Percentiles rank a stretch among this genome's conserved stretches.
phyloP scores from a whole-genome alignment of 2,888 invertebrate species.

The Serripes groenlandicus region DNA sequence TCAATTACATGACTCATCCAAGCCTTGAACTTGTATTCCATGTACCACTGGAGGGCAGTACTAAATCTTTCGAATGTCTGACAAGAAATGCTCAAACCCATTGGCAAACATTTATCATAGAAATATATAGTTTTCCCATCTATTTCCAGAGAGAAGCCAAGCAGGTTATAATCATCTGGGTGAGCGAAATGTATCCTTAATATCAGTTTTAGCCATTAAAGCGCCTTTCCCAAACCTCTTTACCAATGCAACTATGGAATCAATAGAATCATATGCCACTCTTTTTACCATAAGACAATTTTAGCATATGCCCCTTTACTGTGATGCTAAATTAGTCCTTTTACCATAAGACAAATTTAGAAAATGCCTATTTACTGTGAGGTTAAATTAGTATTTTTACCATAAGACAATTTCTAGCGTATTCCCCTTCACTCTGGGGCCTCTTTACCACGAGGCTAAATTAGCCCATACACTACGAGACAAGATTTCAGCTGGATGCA shows the following conservation, averaged over 20 bases:
- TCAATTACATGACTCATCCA: constrained; percentile 43
- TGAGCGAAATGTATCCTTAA: constrained; percentile 50
- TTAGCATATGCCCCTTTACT: constrained; percentile 37
- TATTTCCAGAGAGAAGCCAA: too few relatives aligned
- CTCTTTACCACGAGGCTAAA: too few relatives aligned
- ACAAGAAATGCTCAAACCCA: constrained; percentile 50
- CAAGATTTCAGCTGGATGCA: too few relatives aligned
- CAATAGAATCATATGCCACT: constrained; percentile 43
- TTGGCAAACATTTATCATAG: constrained; percentile 45
- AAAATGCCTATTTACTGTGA: too few relatives aligned
- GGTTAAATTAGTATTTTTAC: too few relatives aligned
- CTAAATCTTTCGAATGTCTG: constrained; percentile 54
- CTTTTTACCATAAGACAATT: constrained; percentile 48
- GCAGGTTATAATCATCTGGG: constrained; percentile 45
- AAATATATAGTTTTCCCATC: constrained; percentile 31
- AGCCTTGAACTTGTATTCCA: constrained; percentile 6
- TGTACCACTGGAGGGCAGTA: constrained; percentile 33
- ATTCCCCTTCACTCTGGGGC: too few relatives aligned
- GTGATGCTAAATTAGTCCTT: constrained; percentile 57
- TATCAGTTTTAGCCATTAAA: constrained; percentile 53
- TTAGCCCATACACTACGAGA: too few relatives aligned
- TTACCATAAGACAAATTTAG: too few relatives aligned
- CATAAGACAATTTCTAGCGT: too few relatives aligned
- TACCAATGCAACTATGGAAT: constrained; percentile 30
- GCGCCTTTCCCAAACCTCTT: constrained; percentile 9